Base-by-base conservation (phyloP, 2,113 vertebrate genomes). In the Syngnathus typhle region DNA sequence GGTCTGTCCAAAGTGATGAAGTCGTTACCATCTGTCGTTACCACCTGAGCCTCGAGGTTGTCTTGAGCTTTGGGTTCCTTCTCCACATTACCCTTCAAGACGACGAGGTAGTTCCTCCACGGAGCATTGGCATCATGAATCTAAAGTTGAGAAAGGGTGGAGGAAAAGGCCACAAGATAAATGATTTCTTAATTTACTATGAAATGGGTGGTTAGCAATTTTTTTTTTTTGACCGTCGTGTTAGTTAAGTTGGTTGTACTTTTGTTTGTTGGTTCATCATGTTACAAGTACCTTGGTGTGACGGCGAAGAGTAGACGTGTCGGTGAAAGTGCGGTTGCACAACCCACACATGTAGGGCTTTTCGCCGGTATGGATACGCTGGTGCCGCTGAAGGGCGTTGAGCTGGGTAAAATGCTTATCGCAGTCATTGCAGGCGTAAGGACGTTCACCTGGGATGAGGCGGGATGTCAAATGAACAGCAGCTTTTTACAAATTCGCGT, bases 281-380 rank as follows among this genome's bases (percentile, higher is more conserved):
- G 2, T 8, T 13, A 18, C 13, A 43, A 11, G 15, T 43, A 98
- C 96, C 81, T 92, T 89, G n/a, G 96, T 94, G 84, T 99, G 97
- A 9, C 97, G 82, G 43, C 97, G 92, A 4, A 98, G 93, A 0
- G 97, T 99, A 82, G 97, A 99, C 69, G 96, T 98, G 89, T 99
- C 97, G 0, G 96, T 98, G 61, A 99, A 99, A 0, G 96, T 95
- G 13, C 96, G 84, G 4, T 90, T 91, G 1, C 97, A 99, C 0
- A 95, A 93, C 0, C 91, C 94, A 73, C 97, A 99, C 97, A 99
- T 99, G 89, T 93, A 99, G 0, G 96, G 96, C 47, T 96, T 99
- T 85, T 99, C 97, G 9, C 97, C 97, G 0, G 96, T 98, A 89
- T 99, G 96, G 67, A 98, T 99, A 0, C 97, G 95, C 69, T 94